Base-by-base conservation (phyloP, 2,113 vertebrate species). In the Ptyas mucosa region DNA sequence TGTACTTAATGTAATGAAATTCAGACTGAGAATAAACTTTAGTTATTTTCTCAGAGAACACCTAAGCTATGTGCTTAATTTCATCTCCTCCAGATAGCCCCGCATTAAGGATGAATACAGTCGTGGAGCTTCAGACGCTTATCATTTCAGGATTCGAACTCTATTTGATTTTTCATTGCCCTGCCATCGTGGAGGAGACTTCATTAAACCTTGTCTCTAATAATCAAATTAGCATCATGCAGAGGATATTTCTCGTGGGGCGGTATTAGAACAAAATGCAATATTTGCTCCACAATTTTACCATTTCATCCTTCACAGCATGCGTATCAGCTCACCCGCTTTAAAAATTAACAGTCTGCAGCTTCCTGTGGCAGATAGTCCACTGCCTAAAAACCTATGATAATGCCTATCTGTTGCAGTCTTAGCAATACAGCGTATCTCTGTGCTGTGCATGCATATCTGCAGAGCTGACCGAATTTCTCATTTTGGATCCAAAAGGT, bases 401-500 rank as follows among this genome's bases (percentile, higher is more conserved):
- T 87, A 61, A 86, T 21, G 34, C 18, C 75, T 81, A 43, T 58
- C 29, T 21, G 21, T 49, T 61, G 54, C 5, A 6, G 53, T 12
- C 8, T 20, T 39, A 24, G 43, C 21, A 53, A 64, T 52, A 53
- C 49, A 61, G 58, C 9, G 2, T 88, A 51, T 26, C 4, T 91
- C n/a, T 51, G 49, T 52, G 58, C n/a, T 5, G 8, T 49, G 18
- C 53, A 51, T 54, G 51, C 26, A n/a, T 49, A 21, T 61, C 24
- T 61, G 39, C 26, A 26, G 8, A 15, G 11, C 12, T 1, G 87
- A 69, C 88, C 8, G 20, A 29, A 39, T 86, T 89, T 46, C 81
- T 93, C 26, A 5, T n/a, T 10, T 94, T 94, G 10, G 8, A 91
- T 89, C 94, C 87, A 87, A 94, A 94, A 87, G 24, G 46, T 89